Conservation (phyloP, 2,797 vertebrate genomes). For the Tokudaia muenninki region DNA sequence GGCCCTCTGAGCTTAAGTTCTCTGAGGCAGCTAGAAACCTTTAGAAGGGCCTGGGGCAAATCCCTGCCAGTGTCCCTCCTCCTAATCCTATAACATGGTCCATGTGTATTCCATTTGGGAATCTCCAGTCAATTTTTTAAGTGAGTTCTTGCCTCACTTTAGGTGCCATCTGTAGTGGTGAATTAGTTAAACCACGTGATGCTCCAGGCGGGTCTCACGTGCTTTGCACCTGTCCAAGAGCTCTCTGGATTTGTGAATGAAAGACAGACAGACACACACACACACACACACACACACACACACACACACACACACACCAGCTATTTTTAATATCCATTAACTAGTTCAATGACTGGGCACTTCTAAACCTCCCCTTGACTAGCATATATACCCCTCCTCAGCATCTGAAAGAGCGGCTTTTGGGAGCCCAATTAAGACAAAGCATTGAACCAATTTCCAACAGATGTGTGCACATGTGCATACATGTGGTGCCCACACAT, state of each 20-base stretch:
- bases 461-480: neutral
- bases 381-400: neutral
- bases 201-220: no score
- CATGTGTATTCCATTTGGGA: neutral
- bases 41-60: no score
- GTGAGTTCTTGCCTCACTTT: neutral
- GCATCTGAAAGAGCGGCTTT: neutral
- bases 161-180: neutral
- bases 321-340: neutral
- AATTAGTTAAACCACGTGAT: neutral
- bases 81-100: no score
- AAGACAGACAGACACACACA: no score
- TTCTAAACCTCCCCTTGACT: no score
- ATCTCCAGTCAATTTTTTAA: neutral
- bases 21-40: neutral
- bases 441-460: neutral
- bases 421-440: neutral
- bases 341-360: neutral
- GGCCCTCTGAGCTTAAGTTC: no score
- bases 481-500: no score
- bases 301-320: neutral
- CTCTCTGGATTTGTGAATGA: no score
- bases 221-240: no score
- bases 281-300: no score
- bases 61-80: no score